Evolutionary conservation across 1,140 invertebrate species (phyloP), one percentile per base, ranked within the genome.

Genomic region (Littorina saxatilis): DNA sequence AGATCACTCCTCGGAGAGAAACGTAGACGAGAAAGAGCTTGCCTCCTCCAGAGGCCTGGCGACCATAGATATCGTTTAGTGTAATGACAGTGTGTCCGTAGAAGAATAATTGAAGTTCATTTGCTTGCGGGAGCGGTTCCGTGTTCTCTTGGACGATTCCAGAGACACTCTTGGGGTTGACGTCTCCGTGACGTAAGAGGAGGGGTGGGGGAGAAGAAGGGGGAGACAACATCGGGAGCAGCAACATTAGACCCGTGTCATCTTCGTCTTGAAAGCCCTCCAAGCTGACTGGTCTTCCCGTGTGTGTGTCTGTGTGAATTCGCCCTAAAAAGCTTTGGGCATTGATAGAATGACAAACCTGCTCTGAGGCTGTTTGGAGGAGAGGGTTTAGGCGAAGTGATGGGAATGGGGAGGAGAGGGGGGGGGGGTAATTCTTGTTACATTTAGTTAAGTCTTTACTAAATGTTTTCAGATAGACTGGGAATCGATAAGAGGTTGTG

Each of bases 21-120:
- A 78, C 55, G 55, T 78, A 78, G 55, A 78, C 76, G 76, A 78
- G 76, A 78, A 78, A 78, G 76, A 58, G 63, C 58, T 77, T 78
- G n/a, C 76, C 58, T 23, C 39, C 58, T 63, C n/a, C 20, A 78
- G 76, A 9, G 58, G 35, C 32, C 35, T 58, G 17, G 37, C 58
- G 55, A 78, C 76, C 58, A 58, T 78, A 78, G 55, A 78, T 78
- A 78, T 78, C 76, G 55, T 63, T 43, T 78, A 43, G 76, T 43
- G 27, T 78, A 20, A 63, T 43, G 55, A 63, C 76, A 63, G 37
- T 27, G n/a, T n/a, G 39, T 73, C 70, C 70, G 35, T 7, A 20
- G 37, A 37, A 43, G 76, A 63, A 66, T 58, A 78, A 78, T 78
- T 78, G 52, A 63, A 78, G 76, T 78, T 78, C 76, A 58, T 78